Evolutionary conservation across 23 tunicate genomes (phyloP), one percentile per base, ranked within the genome.

Genomic region (Trididemnum clinides): DNA sequence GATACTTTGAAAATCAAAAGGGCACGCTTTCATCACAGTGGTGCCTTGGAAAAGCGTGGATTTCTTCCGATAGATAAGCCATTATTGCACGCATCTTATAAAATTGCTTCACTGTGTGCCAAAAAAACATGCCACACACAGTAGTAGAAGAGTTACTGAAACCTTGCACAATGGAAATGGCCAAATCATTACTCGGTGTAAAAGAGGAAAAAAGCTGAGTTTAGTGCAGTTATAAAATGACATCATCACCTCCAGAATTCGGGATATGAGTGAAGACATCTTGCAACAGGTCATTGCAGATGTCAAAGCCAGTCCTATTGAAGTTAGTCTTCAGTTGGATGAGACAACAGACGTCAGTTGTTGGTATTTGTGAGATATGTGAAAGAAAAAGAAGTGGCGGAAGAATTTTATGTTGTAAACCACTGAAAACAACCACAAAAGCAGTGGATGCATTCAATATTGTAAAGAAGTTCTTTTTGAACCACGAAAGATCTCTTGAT

Each of bases 271-370:
- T 30, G 83, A 74, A n/a, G 81, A 74, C 58, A 74, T 74, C 49
- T 36, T 74, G 81, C 44, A 74, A 36, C 66, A 19, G 83, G 22
- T n/a, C n/a, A n/a, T n/a, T n/a, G n/a, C n/a, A n/a, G n/a, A n/a
- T 36, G 37, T 74, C 39, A 74, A 74, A 74, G 21, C 51, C 81
- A 74, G 81, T 74, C 57, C 81, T 32, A 74, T 31, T 25, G 31
- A 78, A 50, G 29, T 78, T 29, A 39, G 64, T 69, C 76, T 69
- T 30, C 76, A 69, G 65, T 78, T 78, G 83, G 83, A 78, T 78
- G 83, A 78, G 62, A 50, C 69, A 39, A 78, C 83, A 50, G 83
- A 78, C 62, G 83, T 78, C 76, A 69, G 76, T 69, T 69, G 30
- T 69, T 69, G 76, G 76, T 51, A 25, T 39, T 78, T 50, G 83